phyloP scores from a whole-genome alignment of 2,888 invertebrate genomes.

The Cistogaster globosa region DNA sequence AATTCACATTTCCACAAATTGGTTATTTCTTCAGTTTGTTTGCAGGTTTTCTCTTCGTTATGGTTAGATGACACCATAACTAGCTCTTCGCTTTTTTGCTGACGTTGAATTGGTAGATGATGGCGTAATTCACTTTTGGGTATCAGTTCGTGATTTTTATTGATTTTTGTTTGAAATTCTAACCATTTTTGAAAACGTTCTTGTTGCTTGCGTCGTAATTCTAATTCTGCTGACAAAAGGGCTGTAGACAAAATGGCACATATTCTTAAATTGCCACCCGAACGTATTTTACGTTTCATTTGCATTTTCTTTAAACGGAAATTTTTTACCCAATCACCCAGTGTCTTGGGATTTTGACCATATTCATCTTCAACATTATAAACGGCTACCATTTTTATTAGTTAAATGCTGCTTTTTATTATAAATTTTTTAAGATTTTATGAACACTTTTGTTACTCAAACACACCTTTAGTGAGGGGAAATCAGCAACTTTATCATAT shows the following conservation, averaged over 20 bases:
- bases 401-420: constrained; percentile 7
- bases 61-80: constrained; percentile 37
- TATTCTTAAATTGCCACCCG: constrained; percentile 84
- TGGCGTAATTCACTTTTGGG: constrained; percentile 57
- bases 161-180: constrained; percentile 81
- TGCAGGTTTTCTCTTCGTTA: constrained; percentile 72
- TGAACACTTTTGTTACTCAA: constrained; percentile 45
- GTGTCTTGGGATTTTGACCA: constrained; percentile 76
- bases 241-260: constrained; percentile 85
- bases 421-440: neutral
- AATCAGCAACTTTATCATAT: constrained; percentile 35
- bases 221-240: constrained; percentile 84
- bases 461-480: constrained; percentile 55
- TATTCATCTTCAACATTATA: constrained; percentile 72
- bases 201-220: constrained; percentile 85
- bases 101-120: constrained; percentile 31
- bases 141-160: constrained; percentile 60
- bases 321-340: constrained; percentile 84
- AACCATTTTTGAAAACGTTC: constrained; percentile 84
- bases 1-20: constrained; percentile 84
- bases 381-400: constrained; percentile 66
- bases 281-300: constrained; percentile 83
- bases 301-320: constrained; percentile 84
- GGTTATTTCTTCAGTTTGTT: constrained; percentile 76
- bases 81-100: constrained; percentile 14